phyloP scores from a whole-genome alignment of 2,113 vertebrate genomes.

The Prochilodus magdalenae region DNA sequence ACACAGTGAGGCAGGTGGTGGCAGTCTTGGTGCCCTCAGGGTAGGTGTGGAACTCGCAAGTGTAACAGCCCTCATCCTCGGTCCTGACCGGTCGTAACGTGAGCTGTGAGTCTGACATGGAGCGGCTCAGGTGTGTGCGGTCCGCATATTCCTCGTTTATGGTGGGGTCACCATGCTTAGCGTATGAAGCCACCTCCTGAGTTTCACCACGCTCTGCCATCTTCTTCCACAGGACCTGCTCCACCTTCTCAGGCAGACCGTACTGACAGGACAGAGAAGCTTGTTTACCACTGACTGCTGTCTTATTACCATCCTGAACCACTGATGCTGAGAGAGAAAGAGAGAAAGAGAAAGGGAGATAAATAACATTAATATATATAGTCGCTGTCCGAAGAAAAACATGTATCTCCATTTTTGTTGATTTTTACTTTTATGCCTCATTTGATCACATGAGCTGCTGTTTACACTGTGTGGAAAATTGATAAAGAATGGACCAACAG shows the following conservation, averaged over 20 bases:
- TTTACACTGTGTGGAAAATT: too few species aligned
- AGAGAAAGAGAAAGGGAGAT: neutral
- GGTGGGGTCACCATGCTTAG: slow-evolving; percentile 70
- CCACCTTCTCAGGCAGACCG: slow-evolving; percentile 76
- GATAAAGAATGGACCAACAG: too few species aligned
- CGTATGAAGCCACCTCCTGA: slow-evolving; percentile 70
- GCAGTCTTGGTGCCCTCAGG: slow-evolving; percentile 66
- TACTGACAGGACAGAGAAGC: slow-evolving; percentile 72
- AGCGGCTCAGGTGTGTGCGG: slow-evolving; percentile 68
- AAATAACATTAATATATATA: neutral
- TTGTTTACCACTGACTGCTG: slow-evolving; percentile 73
- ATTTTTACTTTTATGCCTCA: too few species aligned
- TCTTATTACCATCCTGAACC: slow-evolving; percentile 69
- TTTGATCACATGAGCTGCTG: too few species aligned
- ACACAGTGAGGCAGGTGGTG: slow-evolving; percentile 73
- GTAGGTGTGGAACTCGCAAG: slow-evolving; percentile 71
- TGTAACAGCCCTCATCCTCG: slow-evolving; percentile 80
- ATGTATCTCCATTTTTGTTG: too few species aligned
- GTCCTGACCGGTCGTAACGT: slow-evolving; percentile 72
- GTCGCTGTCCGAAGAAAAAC: too few species aligned
- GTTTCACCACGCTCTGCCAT: slow-evolving; percentile 44
- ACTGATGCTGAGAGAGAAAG: slow-evolving; percentile 46
- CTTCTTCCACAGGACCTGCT: slow-evolving; percentile 72
- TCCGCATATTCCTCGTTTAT: slow-evolving; percentile 72
- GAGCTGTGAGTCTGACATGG: slow-evolving; percentile 71